Evolutionary conservation across 2,113 vertebrate genomes (phyloP).

Genomic region (Heterotilapia buettikoferi): DNA sequence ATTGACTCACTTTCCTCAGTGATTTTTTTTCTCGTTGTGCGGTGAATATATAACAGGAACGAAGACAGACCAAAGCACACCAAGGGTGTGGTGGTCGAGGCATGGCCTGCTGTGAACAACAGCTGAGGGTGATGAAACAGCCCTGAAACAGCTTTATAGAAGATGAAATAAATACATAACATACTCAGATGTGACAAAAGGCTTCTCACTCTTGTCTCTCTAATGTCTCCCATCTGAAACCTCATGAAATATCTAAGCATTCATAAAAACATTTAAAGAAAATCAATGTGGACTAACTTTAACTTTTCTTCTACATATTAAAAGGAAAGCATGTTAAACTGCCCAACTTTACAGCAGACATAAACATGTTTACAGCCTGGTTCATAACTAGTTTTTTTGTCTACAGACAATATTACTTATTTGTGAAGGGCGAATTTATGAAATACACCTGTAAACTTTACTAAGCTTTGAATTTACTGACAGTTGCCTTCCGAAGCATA

Average conservation of each 20-base stretch:
- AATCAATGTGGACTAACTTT: not conserved
- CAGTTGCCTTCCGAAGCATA: not conserved
- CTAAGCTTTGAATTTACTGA: not conserved
- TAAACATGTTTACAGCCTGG: not conserved
- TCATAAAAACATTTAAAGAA: not conserved
- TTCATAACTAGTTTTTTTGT: not conserved
- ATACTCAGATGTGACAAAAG: not conserved
- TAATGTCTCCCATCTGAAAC: not conserved
- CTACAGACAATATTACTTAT: not conserved
- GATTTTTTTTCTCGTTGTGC: not conserved
- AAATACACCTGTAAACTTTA: not conserved
- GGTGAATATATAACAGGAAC: not conserved
- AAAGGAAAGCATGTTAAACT: not conserved
- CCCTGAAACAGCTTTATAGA: conserved; percentile 1
- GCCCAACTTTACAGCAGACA: not conserved
- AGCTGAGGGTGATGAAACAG: conserved; percentile 25
- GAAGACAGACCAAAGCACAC: not conserved
- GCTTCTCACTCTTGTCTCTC: not conserved
- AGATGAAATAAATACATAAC: not conserved
- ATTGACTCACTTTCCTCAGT: not conserved
- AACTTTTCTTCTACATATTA: not conserved
- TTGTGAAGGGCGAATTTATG: not conserved
- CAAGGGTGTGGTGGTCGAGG: not conserved
- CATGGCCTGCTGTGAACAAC: not conserved
- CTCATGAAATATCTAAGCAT: not conserved